Conservation (phyloP, 2,888 invertebrate species). For the Hypsopygia costalis region DNA sequence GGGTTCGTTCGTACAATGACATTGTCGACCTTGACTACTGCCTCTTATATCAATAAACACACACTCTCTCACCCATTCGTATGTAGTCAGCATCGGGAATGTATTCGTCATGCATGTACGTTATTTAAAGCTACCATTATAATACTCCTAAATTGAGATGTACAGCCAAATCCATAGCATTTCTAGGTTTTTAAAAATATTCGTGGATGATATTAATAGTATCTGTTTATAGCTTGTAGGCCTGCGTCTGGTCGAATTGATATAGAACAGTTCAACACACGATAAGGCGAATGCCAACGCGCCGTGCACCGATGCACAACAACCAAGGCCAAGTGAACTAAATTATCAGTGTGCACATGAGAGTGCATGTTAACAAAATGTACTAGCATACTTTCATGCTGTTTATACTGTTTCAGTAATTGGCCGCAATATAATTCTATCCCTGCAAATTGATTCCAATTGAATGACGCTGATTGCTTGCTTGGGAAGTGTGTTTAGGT, state of each 20-base stretch:
- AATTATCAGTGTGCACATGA: slow-evolving; percentile 39
- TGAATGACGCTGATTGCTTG: background rate
- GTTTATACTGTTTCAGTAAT: background rate
- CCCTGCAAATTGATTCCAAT: background rate
- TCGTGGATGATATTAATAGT: slow-evolving; percentile 22
- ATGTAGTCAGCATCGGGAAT: slow-evolving; percentile 38
- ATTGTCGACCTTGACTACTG: slow-evolving; percentile 76
- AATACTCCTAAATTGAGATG: slow-evolving; percentile 41
- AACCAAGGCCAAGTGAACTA: slow-evolving; percentile 60
- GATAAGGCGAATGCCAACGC: slow-evolving; percentile 67
- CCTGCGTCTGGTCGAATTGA: slow-evolving; percentile 36
- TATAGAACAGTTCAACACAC: slow-evolving; percentile 73
- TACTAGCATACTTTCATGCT: background rate
- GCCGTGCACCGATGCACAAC: slow-evolving; percentile 49
- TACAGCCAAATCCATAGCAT: slow-evolving; percentile 15
- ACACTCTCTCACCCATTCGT: slow-evolving; percentile 21
- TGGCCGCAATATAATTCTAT: background rate
- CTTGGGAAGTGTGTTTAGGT: too few species aligned
- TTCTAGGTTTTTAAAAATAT: slow-evolving; percentile 22
- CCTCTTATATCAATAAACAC: slow-evolving; percentile 58
- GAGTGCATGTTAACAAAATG: slow-evolving; percentile 20
- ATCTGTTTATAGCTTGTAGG: slow-evolving; percentile 29
- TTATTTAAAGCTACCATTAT: slow-evolving; percentile 51
- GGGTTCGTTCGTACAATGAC: slow-evolving; percentile 74
- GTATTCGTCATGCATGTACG: slow-evolving; percentile 48